Evolutionary conservation across 2,113 vertebrate genomes (phyloP).

Genomic region (Craseonycteris thonglongyai): DNA sequence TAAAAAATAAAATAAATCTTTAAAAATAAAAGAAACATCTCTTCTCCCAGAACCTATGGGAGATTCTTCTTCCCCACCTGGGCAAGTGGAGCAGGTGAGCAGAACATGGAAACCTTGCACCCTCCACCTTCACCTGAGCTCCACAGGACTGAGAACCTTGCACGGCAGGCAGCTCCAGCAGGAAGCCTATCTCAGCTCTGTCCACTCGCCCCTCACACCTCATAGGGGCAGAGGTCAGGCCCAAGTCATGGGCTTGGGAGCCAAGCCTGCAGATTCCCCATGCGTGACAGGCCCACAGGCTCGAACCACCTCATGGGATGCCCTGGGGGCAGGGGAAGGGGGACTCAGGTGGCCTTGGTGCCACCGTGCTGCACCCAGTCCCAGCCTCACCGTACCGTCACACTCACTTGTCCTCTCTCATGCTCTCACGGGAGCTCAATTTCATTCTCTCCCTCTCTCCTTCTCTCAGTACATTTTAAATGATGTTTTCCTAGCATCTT

Average conservation of each 20-base stretch:
- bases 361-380: fast-evolving
- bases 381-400: fast-evolving
- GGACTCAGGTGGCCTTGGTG: fast-evolving
- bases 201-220: too few species aligned
- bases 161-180: neutral
- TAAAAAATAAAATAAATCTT: too few species aligned
- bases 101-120: fast-evolving
- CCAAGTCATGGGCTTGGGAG: neutral
- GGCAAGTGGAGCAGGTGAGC: neutral
- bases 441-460: neutral
- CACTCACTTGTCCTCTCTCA: fast-evolving
- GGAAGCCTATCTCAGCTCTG: neutral
- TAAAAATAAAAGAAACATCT: too few species aligned
- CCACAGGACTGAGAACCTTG: fast-evolving
- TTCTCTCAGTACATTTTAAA: neutral
- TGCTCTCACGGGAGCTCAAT: neutral
- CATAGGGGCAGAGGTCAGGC: neutral
- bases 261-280: neutral
- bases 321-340: fast-evolving
- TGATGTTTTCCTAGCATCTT: neutral
- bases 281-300: fast-evolving
- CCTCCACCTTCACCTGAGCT: neutral
- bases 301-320: neutral
- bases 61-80: neutral
- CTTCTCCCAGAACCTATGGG: neutral